Percentiles rank a stretch among this genome's conserved stretches.
These are phyloP conservation scores for Epizoanthus rinbou DNA, from an alignment of 92 coral and sea anemone genomes.

Conservation along the genomic window DNA sequence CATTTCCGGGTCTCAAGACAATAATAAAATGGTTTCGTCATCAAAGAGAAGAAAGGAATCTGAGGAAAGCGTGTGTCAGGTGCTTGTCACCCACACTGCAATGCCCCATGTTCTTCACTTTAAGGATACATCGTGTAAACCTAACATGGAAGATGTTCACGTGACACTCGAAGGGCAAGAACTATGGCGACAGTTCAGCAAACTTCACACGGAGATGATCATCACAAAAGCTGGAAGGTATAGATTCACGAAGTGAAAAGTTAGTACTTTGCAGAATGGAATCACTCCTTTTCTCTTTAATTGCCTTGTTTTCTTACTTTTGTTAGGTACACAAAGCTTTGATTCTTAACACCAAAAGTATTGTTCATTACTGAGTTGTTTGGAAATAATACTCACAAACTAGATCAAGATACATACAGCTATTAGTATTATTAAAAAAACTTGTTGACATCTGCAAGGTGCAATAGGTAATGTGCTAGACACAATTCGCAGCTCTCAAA, in stretches of 20 bases:
- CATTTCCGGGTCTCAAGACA: neutral
- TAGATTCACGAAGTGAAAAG: neutral
- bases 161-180: constrained; percentile 90
- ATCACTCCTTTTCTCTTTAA: too few relatives aligned
- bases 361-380: too few relatives aligned
- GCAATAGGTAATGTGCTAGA: too few relatives aligned
- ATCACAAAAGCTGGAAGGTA: constrained; percentile 99
- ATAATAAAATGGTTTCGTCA: neutral
- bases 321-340: too few relatives aligned
- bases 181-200: constrained; percentile 91
- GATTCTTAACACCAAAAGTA: too few relatives aligned
- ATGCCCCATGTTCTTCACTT: neutral
- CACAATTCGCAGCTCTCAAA: too few relatives aligned
- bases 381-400: too few relatives aligned
- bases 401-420: too few relatives aligned
- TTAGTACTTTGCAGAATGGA: too few relatives aligned
- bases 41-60: constrained; percentile 1
- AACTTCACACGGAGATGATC: constrained; percentile 97
- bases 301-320: too few relatives aligned
- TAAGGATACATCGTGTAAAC: neutral
- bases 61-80: neutral
- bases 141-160: constrained; percentile 63
- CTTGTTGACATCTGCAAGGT: too few relatives aligned
- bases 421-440: too few relatives aligned
- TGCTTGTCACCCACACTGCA: neutral